These are phyloP conservation scores for Herpetotheres cachinnans DNA, from an alignment of 2,113 vertebrate genomes.

Conservation along the genomic window DNA sequence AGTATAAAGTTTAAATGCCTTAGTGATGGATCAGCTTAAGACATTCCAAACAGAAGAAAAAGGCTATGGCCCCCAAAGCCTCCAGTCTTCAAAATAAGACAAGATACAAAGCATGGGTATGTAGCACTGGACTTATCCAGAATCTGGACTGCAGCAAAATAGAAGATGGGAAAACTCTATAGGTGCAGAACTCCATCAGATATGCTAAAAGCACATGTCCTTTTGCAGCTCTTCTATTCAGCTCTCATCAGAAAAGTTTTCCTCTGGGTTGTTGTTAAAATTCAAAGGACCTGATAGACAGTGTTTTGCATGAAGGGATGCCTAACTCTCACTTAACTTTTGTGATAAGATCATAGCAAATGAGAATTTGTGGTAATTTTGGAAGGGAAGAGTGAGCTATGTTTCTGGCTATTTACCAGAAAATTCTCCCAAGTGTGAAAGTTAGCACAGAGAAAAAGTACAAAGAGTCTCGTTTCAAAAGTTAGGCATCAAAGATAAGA, in stretches of 20 bases:
- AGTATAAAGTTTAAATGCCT: not conserved
- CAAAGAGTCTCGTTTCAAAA: not conserved
- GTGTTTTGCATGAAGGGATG: not conserved
- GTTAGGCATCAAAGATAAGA: not conserved
- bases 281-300: not conserved
- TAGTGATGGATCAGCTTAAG: not conserved
- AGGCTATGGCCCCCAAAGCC: rapidly evolving
- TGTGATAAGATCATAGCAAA: not conserved
- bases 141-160: not conserved
- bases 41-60: not conserved
- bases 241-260: not conserved
- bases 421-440: not conserved
- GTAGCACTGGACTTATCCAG: not conserved
- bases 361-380: not conserved
- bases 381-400: not conserved
- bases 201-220: not conserved
- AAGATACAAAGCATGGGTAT: not conserved
- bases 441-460: not conserved
- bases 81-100: not conserved
- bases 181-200: not conserved
- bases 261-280: not conserved
- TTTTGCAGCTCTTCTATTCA: not conserved
- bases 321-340: not conserved
- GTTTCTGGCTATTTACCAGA: not conserved
- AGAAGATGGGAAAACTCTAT: not conserved